Evolutionary conservation across 2,797 vertebrate genomes (phyloP), one percentile per base, ranked within the genome.

Genomic region (Centroberyx gerrardi): DNA sequence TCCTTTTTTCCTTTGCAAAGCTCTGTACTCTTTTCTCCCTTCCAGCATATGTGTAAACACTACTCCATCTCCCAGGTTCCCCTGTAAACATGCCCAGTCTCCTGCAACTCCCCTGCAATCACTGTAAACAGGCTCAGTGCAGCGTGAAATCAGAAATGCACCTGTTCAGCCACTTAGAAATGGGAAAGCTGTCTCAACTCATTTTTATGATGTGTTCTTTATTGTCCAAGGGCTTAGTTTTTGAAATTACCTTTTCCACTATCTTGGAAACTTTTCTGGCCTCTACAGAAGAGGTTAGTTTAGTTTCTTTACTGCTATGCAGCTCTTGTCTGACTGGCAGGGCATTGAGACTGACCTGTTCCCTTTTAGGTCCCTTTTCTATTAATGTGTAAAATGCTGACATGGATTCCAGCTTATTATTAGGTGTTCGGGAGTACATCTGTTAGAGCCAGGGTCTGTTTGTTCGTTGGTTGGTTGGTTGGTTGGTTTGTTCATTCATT

Each of bases 111-210:
- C 91, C 74, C 89, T 88, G 88, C 91, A 92, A 94, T 93, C 90
- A 89, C 90, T 91, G 92, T 93, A 93, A 95, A 95, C 94, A 93
- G 88, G 90, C 89, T 92, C 93, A 92, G 90, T 92, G 86, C 88
- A 92, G 93, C 92, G 88, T 95, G 93, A 95, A 95, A 95, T 95
- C 95, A 94, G 88, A 93, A 94, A 88, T 79, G 92, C 94, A 95
- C 94, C 94, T 95, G 94, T 93, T 95, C 93, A 91, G 88, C 91
- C 93, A 93, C 92, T 94, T 93, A 93, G 92, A 94, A 94, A 92
- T 90, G 77, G 85, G 81, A 90, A 93, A 82, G 93, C 94, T 94
- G 91, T 94, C 94, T 91, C 70, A 78, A 91, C 83, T 93, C 87
- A 87, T 94, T 92, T 94, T 92, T 92, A 92, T 93, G 90, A 94